Evolutionary conservation across 2,888 invertebrate species (phyloP), one percentile per base, ranked within the genome.

Genomic region (Brachynemurus nebulosus): DNA sequence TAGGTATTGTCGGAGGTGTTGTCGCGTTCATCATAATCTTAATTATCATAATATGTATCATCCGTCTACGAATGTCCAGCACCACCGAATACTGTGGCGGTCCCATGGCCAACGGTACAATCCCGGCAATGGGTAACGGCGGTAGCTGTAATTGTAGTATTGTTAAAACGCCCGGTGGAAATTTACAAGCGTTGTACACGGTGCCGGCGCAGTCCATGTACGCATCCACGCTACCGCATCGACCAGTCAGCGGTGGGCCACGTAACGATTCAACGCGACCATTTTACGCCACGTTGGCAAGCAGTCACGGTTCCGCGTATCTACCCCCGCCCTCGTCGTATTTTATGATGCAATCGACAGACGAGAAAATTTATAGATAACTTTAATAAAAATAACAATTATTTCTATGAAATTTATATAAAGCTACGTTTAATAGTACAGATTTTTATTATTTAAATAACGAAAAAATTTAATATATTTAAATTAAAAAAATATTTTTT

Each of bases 21-120:
- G 89, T 92, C 1, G 88, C 86, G 2, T 88, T 92, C 58, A 89
- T 92, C 51, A 85, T 85, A 9, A 83, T 91, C 50, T 71, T 91
- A 43, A 84, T 91, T 25, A 81, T 91, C 20, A 79, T 80, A n/a
- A 89, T 89, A 52, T 92, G 91, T 58, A 84, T 91, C 33, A 83
- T 90, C 23, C 72, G 90, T 12, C 62, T 56, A 38, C 51, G 58
- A 42, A 64, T 63, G 60, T 56, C 55, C 68, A 80, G 48, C 76
- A 83, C 76, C 74, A 37, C 78, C 30, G 80, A 80, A 36, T 82
- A 81, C 51, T 71, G 79, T 49, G 78, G 76, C 44, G 77, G 74
- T n/a, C 78, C 80, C 1, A 60, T 80, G 49, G 78, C 77, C 36
- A 73, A 69, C 51, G 77, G 76, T 42, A 69, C 53, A 1, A 50